A percentile compares a stretch with the other conserved stretches of the same genome.
Evolutionary conservation across 2,888 invertebrate genomes (phyloP).

Genomic region (Xestia xanthographa): DNA sequence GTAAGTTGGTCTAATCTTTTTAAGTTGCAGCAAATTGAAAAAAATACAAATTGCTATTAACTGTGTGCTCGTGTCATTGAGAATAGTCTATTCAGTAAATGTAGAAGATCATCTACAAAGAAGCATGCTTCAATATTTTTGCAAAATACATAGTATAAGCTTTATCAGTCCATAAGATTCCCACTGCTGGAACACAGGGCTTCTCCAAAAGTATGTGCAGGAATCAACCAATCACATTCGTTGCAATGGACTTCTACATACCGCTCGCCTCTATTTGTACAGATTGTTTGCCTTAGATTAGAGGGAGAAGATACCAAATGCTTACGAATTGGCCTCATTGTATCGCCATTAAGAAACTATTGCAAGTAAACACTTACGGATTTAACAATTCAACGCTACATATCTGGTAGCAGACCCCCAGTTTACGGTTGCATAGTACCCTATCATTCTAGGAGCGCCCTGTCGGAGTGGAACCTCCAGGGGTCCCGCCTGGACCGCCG

Average conservation of each 20-base stretch:
- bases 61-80: not conserved
- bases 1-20: constrained; percentile 69
- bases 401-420: constrained; percentile 1
- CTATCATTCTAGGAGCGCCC: constrained; percentile 81
- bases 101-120: not conserved
- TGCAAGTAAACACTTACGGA: too few species aligned
- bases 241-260: not conserved
- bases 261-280: not conserved
- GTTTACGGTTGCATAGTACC: constrained; percentile 21
- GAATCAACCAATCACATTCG: not conserved
- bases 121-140: not conserved
- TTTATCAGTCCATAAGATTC: not conserved
- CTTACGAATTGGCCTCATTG: not conserved
- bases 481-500: constrained; percentile 96
- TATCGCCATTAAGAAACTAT: not conserved
- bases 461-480: constrained; percentile 92
- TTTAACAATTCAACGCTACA: not conserved
- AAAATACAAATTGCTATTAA: not conserved
- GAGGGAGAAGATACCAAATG: not conserved
- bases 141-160: not conserved
- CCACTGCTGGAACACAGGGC: not conserved
- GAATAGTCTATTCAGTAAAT: not conserved
- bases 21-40: not conserved
- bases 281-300: not conserved
- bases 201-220: not conserved